These are phyloP conservation scores for Acanthurus tractus DNA, from an alignment of 2,797 vertebrate genomes.

Conservation along the genomic window DNA sequence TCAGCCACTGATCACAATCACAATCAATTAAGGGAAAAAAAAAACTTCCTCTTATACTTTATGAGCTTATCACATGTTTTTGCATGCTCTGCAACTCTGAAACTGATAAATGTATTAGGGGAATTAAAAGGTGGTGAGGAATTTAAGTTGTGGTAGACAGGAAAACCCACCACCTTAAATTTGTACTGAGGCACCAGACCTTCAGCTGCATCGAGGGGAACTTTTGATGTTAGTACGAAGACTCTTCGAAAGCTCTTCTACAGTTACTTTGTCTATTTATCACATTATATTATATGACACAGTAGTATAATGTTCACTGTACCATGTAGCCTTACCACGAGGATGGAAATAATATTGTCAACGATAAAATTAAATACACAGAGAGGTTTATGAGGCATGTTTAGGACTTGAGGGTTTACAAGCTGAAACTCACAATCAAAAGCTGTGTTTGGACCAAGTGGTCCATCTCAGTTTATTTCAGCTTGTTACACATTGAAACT, in stretches of 20 bases:
- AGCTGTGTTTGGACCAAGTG: not conserved
- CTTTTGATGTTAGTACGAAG: not conserved
- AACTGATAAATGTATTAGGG: constrained; percentile 51
- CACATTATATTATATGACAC: not conserved
- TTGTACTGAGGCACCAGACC: not conserved
- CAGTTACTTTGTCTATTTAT: not conserved
- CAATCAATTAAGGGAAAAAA: constrained; percentile 59
- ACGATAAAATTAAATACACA: not conserved
- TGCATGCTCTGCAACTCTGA: constrained; percentile 63
- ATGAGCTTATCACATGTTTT: constrained; percentile 36
- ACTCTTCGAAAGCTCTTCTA: constrained; percentile 5
- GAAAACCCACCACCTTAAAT: constrained; percentile 32
- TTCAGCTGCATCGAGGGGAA: not conserved
- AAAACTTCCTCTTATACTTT: constrained; percentile 15
- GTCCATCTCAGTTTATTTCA: too few species aligned
- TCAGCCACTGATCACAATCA: constrained; percentile 63
- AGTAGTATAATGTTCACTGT: not conserved
- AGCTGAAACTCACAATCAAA: constrained; percentile 36
- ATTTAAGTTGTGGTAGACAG: constrained; percentile 16
- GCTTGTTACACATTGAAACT: too few species aligned
- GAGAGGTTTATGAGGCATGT: not conserved
- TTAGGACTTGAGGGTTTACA: constrained; percentile 1
- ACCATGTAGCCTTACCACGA: not conserved
- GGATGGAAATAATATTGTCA: not conserved
- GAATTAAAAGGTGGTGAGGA: constrained; percentile 10